These are phyloP conservation scores for Melanocharis versteri DNA, from an alignment of 2,113 vertebrate species.

Conservation along the genomic window DNA sequence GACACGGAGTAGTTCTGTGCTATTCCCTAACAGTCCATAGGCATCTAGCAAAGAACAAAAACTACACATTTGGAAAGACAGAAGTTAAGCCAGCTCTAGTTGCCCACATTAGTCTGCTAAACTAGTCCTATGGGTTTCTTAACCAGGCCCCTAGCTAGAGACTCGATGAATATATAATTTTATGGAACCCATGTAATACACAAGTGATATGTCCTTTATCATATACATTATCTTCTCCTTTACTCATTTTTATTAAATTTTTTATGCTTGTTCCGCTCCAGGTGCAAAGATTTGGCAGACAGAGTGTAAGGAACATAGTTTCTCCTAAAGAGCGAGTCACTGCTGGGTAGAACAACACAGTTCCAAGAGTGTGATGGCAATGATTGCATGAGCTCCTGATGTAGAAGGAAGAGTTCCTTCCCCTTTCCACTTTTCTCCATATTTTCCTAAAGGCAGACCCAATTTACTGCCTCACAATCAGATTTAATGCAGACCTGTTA, in stretches of 20 bases:
- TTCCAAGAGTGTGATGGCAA: rapidly evolving
- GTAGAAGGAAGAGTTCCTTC: not conserved
- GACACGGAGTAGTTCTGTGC: not conserved
- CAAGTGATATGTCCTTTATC: not conserved
- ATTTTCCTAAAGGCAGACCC: not conserved
- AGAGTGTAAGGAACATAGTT: not conserved
- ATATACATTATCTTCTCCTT: not conserved
- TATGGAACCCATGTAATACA: not conserved
- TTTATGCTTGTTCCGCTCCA: not conserved
- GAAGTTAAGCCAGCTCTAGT: not conserved
- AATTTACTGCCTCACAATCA: not conserved
- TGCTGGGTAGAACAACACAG: not conserved
- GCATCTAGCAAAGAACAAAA: not conserved
- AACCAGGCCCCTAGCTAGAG: not conserved
- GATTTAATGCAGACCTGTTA: not conserved
- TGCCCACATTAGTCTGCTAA: not conserved
- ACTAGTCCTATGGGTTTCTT: not conserved
- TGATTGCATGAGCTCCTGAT: not conserved
- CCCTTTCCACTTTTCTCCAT: not conserved
- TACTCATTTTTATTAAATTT: not conserved
- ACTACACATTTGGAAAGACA: not conserved
- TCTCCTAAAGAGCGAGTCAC: rapidly evolving
- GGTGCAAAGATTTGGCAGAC: not conserved
- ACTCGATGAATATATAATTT: not conserved
- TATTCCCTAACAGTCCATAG: not conserved